Conservation (phyloP, 2,113 vertebrate genomes). For the Lethenteron camtschaticum region DNA sequence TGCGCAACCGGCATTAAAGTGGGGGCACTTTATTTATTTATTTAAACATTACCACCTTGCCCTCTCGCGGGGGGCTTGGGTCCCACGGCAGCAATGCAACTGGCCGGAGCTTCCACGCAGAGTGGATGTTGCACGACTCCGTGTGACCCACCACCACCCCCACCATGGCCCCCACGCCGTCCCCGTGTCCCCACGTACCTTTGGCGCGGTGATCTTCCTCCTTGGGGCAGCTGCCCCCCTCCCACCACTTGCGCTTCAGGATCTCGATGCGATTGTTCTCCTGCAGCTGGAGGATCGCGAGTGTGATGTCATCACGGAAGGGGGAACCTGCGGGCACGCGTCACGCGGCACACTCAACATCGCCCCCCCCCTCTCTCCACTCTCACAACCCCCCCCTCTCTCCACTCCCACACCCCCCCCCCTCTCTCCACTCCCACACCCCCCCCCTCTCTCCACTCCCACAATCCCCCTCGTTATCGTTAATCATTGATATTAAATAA, state of each 20-base stretch:
- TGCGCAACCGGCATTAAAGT: no score
- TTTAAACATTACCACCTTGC: no score
- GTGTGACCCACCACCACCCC: neutral
- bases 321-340: slow-evolving; percentile 31
- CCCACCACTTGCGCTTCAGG: slow-evolving; percentile 70
- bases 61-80: no score
- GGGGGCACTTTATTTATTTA: no score
- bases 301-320: slow-evolving; percentile 54
- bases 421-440: neutral
- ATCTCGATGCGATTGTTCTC: slow-evolving; percentile 70
- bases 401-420: neutral
- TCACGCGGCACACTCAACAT: neutral
- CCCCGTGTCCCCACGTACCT: slow-evolving; percentile 21
- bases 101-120: no score
- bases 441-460: neutral
- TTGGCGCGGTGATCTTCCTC: slow-evolving; percentile 66
- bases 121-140: neutral
- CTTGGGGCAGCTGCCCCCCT: slow-evolving; percentile 54
- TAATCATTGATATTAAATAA: no score
- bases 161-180: neutral
- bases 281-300: slow-evolving; percentile 60
- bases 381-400: neutral
- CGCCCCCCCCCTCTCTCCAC: neutral
- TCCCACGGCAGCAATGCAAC: no score
- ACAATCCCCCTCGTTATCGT: neutral